These are phyloP conservation scores for Lysandra bellargus DNA, from an alignment of 2,888 invertebrate genomes.

Conservation along the genomic window DNA sequence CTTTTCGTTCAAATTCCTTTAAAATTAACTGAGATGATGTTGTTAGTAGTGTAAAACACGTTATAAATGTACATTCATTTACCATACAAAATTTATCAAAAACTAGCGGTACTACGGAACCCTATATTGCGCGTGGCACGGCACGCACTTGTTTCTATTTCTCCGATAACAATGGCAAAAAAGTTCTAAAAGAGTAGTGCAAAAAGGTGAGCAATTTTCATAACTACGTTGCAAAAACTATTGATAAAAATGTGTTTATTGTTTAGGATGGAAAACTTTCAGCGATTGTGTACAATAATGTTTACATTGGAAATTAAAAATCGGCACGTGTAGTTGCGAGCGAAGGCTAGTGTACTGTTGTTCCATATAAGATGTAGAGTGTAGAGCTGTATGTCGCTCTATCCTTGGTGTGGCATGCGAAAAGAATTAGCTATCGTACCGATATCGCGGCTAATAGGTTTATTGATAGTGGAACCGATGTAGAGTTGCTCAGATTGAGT, in stretches of 20 bases:
- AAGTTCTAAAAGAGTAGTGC: neutral
- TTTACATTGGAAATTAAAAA: neutral
- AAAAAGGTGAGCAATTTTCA: neutral
- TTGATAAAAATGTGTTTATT: neutral
- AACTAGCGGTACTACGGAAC: too few relatives aligned
- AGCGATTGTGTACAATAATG: neutral
- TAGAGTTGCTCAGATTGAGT: neutral
- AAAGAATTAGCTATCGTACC: neutral
- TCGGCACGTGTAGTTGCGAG: slow-evolving; percentile 10
- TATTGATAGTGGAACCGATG: neutral
- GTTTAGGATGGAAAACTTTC: neutral
- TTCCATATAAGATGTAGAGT: neutral
- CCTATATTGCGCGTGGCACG: too few relatives aligned
- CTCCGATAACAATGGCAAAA: neutral
- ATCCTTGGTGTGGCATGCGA: slow-evolving; percentile 2
- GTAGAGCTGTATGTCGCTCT: neutral
- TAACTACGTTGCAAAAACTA: neutral
- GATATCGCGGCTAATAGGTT: neutral
- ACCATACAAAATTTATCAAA: too few relatives aligned
- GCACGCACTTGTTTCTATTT: neutral
- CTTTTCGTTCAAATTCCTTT: too few relatives aligned
- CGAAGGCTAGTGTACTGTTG: neutral
- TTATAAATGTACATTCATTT: too few relatives aligned
- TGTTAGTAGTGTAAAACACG: too few relatives aligned
- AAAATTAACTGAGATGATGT: too few relatives aligned